Evolutionary conservation across 2,113 vertebrate species (phyloP).

Genomic region (Empidonax alnorum): DNA sequence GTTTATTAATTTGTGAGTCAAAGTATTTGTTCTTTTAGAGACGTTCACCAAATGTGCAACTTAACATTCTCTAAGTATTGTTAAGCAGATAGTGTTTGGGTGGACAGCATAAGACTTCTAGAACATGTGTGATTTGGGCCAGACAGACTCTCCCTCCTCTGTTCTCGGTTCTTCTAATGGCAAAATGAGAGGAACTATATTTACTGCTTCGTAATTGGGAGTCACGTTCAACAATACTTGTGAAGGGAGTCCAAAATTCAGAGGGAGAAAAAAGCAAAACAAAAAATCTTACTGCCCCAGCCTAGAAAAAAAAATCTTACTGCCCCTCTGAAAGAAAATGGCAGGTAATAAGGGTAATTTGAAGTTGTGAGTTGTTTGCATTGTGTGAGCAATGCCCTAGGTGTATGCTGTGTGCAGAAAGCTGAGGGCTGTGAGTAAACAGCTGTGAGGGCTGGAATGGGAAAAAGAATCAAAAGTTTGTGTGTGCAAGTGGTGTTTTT

Average conservation of each 20-base stretch:
- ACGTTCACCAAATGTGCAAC: background rate
- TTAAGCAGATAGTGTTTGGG: background rate
- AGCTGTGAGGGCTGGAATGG: background rate
- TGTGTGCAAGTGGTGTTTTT: background rate
- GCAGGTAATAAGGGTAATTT: background rate
- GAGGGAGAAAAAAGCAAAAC: background rate
- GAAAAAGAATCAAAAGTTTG: background rate
- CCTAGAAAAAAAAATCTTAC: background rate
- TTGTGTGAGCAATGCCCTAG: background rate
- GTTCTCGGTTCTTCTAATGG: background rate
- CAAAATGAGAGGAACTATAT: background rate
- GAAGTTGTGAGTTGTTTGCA: background rate
- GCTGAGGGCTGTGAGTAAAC: background rate
- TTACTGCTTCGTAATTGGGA: background rate
- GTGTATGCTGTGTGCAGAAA: background rate
- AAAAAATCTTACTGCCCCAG: background rate
- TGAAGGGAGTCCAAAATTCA: background rate
- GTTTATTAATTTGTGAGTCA: background rate
- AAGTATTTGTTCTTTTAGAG: background rate
- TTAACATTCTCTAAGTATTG: background rate
- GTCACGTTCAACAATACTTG: background rate
- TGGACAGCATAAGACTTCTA: background rate
- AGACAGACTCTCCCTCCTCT: background rate
- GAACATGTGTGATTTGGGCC: background rate
- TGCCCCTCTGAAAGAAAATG: background rate